A percentile compares a stretch with the other conserved stretches of the same genome.
Conservation (phyloP, 30 jellyfish, hydroid and myxozoan genomes). For the Mastigias papua region DNA sequence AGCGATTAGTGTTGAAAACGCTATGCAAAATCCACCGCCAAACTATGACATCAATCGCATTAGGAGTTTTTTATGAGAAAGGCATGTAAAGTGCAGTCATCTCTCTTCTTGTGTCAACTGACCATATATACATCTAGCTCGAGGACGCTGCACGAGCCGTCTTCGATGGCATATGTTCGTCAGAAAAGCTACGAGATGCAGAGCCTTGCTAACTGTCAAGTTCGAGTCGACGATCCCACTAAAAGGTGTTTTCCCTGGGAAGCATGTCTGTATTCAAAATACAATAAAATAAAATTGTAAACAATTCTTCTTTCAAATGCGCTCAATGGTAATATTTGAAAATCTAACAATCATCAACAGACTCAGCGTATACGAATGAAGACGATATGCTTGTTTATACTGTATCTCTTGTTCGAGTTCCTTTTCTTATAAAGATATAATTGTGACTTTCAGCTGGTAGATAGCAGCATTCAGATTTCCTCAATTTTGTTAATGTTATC, state of each 20-base stretch:
- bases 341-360: not conserved
- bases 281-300: not conserved
- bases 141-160: no score
- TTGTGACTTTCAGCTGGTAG: no score
- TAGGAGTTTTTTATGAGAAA: not conserved
- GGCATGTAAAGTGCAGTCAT: no score
- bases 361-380: not conserved
- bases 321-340: not conserved
- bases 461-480: no score
- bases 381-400: not conserved
- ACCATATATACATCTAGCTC: no score
- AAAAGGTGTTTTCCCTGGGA: not conserved
- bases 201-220: no score
- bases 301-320: not conserved
- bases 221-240: not conserved
- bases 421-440: no score
- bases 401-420: no score
- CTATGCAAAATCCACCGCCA: slow-evolving; percentile 22
- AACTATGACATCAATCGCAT: not conserved
- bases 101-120: no score
- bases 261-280: not conserved
- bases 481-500: no score
- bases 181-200: no score
- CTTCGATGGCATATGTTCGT: not conserved
- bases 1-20: slow-evolving; percentile 12